phyloP scores from a whole-genome alignment of 2,113 vertebrate species.

The Seriola rivoliana region DNA sequence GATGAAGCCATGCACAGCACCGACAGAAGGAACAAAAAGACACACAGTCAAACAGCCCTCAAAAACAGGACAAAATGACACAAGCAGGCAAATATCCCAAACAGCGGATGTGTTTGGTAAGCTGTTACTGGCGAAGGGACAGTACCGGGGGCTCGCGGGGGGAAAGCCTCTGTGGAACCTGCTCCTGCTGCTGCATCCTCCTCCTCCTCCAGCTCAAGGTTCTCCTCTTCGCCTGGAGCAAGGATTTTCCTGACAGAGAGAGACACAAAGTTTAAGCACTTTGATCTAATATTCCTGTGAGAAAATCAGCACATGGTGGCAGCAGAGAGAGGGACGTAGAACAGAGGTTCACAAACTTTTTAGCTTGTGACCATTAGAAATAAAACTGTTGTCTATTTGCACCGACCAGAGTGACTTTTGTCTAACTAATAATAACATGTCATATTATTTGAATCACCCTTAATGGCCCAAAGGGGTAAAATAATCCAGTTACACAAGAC shows the following conservation, averaged over 20 bases:
- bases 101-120: background rate
- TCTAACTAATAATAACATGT: too few relatives aligned
- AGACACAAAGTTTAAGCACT: background rate
- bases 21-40: constrained; percentile 59
- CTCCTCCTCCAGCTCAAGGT: constrained; percentile 95
- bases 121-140: background rate
- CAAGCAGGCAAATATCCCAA: background rate
- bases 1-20: constrained; percentile 85
- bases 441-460: background rate
- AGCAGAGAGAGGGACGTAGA: background rate
- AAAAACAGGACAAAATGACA: constrained; percentile 5
- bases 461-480: background rate
- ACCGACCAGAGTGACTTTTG: too few relatives aligned
- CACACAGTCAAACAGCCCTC: constrained; percentile 51
- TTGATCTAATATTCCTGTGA: background rate
- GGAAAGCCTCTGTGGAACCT: constrained; percentile 89
- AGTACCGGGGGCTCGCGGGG: constrained; percentile 91
- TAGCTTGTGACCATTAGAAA: too few relatives aligned
- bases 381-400: too few relatives aligned
- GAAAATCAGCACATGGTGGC: background rate
- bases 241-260: constrained; percentile 90
- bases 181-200: constrained; percentile 91
- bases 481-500: background rate
- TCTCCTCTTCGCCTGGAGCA: constrained; percentile 97
- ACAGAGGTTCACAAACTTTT: too few relatives aligned